Base-by-base conservation (phyloP, 2,797 vertebrate genomes). In the Melanotaenia nigrans region DNA sequence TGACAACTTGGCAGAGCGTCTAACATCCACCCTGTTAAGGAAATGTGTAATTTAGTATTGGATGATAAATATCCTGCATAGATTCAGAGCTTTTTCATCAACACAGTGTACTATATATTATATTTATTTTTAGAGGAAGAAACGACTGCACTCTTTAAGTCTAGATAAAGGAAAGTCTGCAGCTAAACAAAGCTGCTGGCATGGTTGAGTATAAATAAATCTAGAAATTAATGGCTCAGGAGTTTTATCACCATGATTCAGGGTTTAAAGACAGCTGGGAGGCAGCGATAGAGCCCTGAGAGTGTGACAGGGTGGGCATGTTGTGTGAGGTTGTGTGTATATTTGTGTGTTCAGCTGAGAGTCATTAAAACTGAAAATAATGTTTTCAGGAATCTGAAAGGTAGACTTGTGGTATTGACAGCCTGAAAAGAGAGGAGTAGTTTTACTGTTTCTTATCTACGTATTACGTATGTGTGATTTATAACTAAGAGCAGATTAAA, bases 291-390 rank as follows among this genome's bases (percentile, higher is more conserved):
- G 83, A 85, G 75, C 76, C 83, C 70, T 63, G 68, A 64, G 51
- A 54, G 62, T 47, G 75, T 68, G 49, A 33, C 42, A 73, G 70
- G 83, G 33, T 63, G 57, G 63, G 30, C 2, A 18, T 65, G 55
- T 28, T 75, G 71, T 83, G 73, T 57, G 45, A 56, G 62, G 18
- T 35, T 40, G 22, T 65, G 5, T 60, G 65, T 72, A 72, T 76
- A 65, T 68, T 22, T 83, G 85, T 93, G 87, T 89, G 85, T 89
- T 87, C 91, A 90, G 79, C 81, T 70, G 73, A 89, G 89, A 91
- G 77, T 85, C 88, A 92, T 85, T 81, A 69, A 85, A 90, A 91
- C 91, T 92, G 90, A 91, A 92, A 94, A 92, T 91, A 90, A 84
- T 76, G 87, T 83, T 80, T 73, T 69, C 71, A 84, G 74, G 83